A percentile compares a stretch with the other conserved stretches of the same genome.
These are phyloP conservation scores for Enoplolaimus lenunculus DNA, from an alignment of 2,888 invertebrate species.

Conservation along the genomic window DNA sequence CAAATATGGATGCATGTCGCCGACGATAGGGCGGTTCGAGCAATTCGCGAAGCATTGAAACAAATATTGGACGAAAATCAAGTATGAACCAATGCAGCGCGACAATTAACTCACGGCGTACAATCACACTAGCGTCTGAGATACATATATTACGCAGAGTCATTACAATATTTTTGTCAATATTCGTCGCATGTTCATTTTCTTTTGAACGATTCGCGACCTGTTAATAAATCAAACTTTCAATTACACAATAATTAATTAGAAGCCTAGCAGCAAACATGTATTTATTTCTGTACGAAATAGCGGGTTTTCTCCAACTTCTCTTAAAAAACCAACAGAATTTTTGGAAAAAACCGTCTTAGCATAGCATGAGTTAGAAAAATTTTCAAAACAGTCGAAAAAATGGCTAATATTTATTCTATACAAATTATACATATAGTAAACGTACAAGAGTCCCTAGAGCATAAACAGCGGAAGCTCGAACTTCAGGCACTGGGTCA, in stretches of 20 bases:
- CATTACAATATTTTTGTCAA: slow-evolving; percentile 80
- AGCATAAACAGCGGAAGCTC: slow-evolving; percentile 84
- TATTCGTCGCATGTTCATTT: slow-evolving; percentile 43
- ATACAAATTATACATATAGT: too few relatives aligned
- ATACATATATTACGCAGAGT: slow-evolving; percentile 62
- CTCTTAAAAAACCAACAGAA: too few relatives aligned
- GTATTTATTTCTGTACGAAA: too few relatives aligned
- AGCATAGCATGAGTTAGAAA: too few relatives aligned
- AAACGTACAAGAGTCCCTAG: slow-evolving; percentile 51
- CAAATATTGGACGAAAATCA: slow-evolving; percentile 62
- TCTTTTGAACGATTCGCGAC: slow-evolving; percentile 33
- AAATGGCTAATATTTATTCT: too few relatives aligned
- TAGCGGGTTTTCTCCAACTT: too few relatives aligned
- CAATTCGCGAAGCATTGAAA: slow-evolving; percentile 39
- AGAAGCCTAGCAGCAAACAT: too few relatives aligned
- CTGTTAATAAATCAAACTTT: too few relatives aligned
- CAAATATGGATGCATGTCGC: not conserved
- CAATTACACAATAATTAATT: too few relatives aligned
- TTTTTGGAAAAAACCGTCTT: too few relatives aligned
- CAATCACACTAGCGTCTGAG: slow-evolving; percentile 71
- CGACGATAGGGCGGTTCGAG: slow-evolving; percentile 23
- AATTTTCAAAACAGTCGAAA: too few relatives aligned
- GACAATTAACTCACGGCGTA: slow-evolving; percentile 53
- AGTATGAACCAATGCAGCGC: slow-evolving; percentile 68
- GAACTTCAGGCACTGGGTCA: slow-evolving; percentile 73